Conservation (phyloP, 2,113 vertebrate genomes). For the Pantherophis guttatus region DNA sequence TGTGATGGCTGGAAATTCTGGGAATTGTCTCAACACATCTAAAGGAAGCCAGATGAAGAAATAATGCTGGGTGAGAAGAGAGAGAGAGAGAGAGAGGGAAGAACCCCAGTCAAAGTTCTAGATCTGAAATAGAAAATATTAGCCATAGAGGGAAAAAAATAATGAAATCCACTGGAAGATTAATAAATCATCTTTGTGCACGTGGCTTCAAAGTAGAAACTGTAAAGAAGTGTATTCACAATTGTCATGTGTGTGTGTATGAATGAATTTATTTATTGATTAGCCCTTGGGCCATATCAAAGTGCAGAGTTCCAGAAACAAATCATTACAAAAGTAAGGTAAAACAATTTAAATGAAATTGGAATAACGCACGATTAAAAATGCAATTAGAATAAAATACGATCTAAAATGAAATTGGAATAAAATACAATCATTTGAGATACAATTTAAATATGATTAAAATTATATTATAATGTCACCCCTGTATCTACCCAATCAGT, state of each 20-base stretch:
- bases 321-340: too few species aligned
- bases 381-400: too few species aligned
- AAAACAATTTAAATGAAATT: too few species aligned
- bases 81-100: background rate
- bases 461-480: too few species aligned
- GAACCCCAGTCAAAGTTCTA: constrained; percentile 17
- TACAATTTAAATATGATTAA: too few species aligned
- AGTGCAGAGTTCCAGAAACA: too few species aligned
- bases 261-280: background rate
- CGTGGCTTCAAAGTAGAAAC: background rate
- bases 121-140: background rate
- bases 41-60: background rate
- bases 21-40: background rate
- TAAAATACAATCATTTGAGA: too few species aligned
- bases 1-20: background rate
- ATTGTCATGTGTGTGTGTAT: background rate
- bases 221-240: fast-evolving
- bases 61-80: constrained; percentile 35
- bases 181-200: background rate
- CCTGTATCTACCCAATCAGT: too few species aligned
- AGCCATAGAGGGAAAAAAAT: background rate
- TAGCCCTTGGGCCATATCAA: too few species aligned
- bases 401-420: too few species aligned
- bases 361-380: too few species aligned
- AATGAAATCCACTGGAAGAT: constrained; percentile 10